A percentile compares a stretch with the other conserved stretches of the same genome.
phyloP scores from a whole-genome alignment of 2,113 vertebrate species.

The Limnothrissa miodon region DNA sequence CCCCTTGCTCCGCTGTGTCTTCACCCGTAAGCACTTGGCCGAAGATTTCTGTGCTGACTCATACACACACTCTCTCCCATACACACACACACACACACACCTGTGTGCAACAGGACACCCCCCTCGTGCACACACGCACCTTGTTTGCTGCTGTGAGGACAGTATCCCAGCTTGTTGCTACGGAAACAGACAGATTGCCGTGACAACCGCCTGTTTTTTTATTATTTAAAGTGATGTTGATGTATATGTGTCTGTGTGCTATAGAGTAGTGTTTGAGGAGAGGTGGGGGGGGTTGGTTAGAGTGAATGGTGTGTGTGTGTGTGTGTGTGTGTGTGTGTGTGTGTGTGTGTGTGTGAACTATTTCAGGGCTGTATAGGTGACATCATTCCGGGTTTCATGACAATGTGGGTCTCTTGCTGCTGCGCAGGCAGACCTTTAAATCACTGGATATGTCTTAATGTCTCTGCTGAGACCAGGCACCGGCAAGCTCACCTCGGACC shows the following conservation, averaged over 20 bases:
- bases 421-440: conserved; percentile 58
- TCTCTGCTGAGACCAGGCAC: conserved; percentile 55
- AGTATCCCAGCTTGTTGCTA: conserved; percentile 27
- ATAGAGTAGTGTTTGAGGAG: conserved; percentile 39
- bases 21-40: neutral
- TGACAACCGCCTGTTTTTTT: conserved; percentile 50
- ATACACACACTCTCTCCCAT: conserved; percentile 39
- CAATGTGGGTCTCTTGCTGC: conserved; percentile 58
- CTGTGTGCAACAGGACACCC: neutral
- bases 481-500: conserved; percentile 49
- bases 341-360: conserved; percentile 24
- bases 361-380: conserved; percentile 49
- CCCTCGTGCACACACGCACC: neutral
- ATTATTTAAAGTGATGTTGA: conserved; percentile 39
- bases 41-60: conserved; percentile 18
- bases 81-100: conserved; percentile 37
- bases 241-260: conserved; percentile 41
- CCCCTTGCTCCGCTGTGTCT: neutral
- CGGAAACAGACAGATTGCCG: conserved; percentile 45
- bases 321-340: neutral
- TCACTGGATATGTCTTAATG: conserved; percentile 64
- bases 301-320: neutral
- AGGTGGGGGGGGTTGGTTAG: neutral
- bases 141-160: conserved; percentile 21
- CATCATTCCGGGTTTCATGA: conserved; percentile 62